Percentiles rank a stretch among this genome's conserved stretches.
phyloP scores from a whole-genome alignment of 2,888 invertebrate species.

The Glyphotaelius pellucidus region DNA sequence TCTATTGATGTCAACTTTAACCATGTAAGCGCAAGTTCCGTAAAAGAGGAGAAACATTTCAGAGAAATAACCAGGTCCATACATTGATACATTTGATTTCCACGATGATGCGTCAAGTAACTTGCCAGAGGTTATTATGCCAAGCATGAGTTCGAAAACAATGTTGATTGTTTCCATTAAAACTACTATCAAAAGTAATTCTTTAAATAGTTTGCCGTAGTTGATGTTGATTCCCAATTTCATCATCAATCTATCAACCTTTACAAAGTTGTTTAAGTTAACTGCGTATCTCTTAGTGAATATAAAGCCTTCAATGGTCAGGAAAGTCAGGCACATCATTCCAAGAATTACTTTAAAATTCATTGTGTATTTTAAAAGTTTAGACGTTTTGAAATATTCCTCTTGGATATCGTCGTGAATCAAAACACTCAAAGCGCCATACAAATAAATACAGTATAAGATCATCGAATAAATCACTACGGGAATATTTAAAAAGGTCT shows the following conservation, averaged over 20 bases:
- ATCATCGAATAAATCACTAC: not conserved
- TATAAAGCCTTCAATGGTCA: not conserved
- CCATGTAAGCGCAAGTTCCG: not conserved
- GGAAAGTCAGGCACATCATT: not conserved
- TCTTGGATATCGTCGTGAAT: not conserved
- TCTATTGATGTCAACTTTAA: not conserved
- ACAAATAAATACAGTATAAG: not conserved
- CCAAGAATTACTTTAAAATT: not conserved
- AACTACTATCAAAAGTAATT: not conserved
- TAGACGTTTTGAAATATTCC: not conserved
- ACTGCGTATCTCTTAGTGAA: not conserved
- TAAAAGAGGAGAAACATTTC: not conserved
- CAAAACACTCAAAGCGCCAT: not conserved
- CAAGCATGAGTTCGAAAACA: not conserved
- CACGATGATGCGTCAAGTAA: not conserved
- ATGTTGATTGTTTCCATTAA: not conserved
- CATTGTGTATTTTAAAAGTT: not conserved
- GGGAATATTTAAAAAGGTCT: not conserved
- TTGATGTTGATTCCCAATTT: not conserved
- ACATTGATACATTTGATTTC: not conserved
- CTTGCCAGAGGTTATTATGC: not conserved
- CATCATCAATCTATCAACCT: not conserved
- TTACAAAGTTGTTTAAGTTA: not conserved
- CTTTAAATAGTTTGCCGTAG: not conserved
- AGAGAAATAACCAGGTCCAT: not conserved